Base-by-base conservation (phyloP, 1,140 invertebrate genomes). In the Ganaspis sp. region DNA sequence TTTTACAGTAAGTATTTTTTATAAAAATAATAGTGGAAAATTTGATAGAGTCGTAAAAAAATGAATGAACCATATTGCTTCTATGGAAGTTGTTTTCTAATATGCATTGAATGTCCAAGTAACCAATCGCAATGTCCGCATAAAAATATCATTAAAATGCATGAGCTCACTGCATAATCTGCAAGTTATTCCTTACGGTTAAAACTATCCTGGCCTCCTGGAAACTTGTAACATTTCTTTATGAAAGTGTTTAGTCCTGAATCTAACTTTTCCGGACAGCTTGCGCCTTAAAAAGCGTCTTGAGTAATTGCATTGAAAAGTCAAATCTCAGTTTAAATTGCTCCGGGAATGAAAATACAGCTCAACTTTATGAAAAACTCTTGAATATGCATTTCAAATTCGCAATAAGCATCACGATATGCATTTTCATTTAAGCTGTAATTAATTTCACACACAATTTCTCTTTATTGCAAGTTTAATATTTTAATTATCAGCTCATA, bases 121-220 rank as follows among this genome's bases (percentile, higher is more conserved):
- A 64, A 64, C 58, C 21, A 64, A 64, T 64, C 58, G 58, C 58
- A 64, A 6, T 29, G 4, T 64, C 15, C 23, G 58, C 58, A 64
- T 64, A 64, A 64, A 64, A 21, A 64, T 64, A n/a, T 26, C 23
- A 64, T 64, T 64, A 64, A 64, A 64, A 64, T 64, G 58, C 58
- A 64, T 64, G 58, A 64, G 29, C 58, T 34, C 58, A 64, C 58
- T 64, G 58, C 58, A 64, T 64, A 64, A 58, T 29, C 58, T 64
- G 58, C 29, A 21, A 64, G 23, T 9, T 64, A 64, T 64, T 64
- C 23, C 58, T 64, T 64, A n/a, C 23, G 26, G 58, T 64, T 64
- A 26, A 64, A 64, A 64, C 23, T 23, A 64, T 34, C 3, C 8
- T 15, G 3, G 26, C 26, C 26, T 64, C 26, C 23, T 15, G 23